Conservation (phyloP, 2,888 invertebrate species). For the Danaus chrysippus region DNA sequence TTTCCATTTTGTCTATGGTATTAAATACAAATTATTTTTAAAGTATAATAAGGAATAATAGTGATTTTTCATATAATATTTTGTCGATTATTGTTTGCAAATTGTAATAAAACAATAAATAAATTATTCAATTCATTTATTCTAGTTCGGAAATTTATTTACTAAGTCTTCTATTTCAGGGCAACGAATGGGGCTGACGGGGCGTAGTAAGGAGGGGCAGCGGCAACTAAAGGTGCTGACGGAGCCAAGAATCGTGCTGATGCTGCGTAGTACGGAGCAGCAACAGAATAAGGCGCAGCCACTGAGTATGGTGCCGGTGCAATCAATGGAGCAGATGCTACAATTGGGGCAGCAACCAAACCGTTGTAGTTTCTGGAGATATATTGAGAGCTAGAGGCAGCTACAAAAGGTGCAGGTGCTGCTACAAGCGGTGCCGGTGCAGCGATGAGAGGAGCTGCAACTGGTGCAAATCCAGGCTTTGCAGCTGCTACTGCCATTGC, state of each 20-base stretch:
- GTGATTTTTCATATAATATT: background rate
- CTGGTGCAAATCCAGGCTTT: slow-evolving; percentile 54
- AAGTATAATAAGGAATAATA: background rate
- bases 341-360: slow-evolving; percentile 63
- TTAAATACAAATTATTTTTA: background rate
- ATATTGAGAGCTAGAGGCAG: slow-evolving; percentile 82
- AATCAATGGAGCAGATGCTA: slow-evolving; percentile 65
- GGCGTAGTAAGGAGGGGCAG: slow-evolving; percentile 43
- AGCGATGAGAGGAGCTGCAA: slow-evolving; percentile 56
- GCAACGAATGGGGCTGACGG: slow-evolving; percentile 59
- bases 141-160: slow-evolving; percentile 40
- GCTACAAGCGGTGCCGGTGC: slow-evolving; percentile 49
- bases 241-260: slow-evolving; percentile 42
- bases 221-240: slow-evolving; percentile 48
- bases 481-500: slow-evolving; percentile 54
- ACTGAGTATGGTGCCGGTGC: slow-evolving; percentile 51
- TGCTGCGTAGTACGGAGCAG: slow-evolving; percentile 30
- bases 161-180: slow-evolving; percentile 55
- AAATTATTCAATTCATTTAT: slow-evolving; percentile 23
- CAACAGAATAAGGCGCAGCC: slow-evolving; percentile 44
- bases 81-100: background rate
- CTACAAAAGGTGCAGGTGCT: slow-evolving; percentile 78
- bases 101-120: background rate
- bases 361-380: slow-evolving; percentile 81
- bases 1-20: too few species aligned